Evolutionary conservation across 2,113 vertebrate species (phyloP).

Genomic region (Corythoichthys haematopterus): DNA sequence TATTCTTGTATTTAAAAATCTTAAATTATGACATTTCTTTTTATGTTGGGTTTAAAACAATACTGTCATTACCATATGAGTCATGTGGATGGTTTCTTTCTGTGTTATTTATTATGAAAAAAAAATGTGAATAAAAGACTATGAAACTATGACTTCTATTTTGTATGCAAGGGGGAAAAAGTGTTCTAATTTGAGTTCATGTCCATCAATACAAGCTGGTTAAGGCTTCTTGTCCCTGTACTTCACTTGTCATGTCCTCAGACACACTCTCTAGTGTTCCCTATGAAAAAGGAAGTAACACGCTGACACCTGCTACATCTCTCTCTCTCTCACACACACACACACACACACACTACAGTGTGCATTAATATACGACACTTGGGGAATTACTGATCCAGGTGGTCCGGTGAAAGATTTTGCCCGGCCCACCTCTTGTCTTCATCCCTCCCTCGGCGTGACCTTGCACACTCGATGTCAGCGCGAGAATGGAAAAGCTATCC

Average conservation of each 20-base stretch:
- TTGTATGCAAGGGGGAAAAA: no score
- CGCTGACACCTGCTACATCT: constrained; percentile 51
- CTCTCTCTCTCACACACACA: constrained; percentile 13
- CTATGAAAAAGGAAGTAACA: constrained; percentile 42
- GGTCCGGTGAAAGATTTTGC: constrained; percentile 30
- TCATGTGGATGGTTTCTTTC: no score
- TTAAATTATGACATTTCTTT: no score
- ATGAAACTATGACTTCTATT: no score
- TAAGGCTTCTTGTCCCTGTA: constrained; percentile 14
- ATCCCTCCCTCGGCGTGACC: constrained; percentile 14
- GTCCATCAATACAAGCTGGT: constrained; percentile 19
- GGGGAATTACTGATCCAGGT: constrained; percentile 47
- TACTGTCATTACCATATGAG: no score
- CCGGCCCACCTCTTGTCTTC: constrained; percentile 27
- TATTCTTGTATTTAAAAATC: no score
- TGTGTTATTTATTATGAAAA: no score
- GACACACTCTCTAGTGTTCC: constrained; percentile 34
- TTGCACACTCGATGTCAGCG: constrained; percentile 4
- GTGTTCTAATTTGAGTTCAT: no score
- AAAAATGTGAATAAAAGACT: no score
- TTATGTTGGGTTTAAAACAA: no score
- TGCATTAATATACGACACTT: constrained; percentile 30
- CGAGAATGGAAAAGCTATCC: constrained; percentile 60
- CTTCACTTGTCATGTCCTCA: constrained; percentile 48
- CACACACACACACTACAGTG: constrained; percentile 14